Base-by-base conservation (phyloP, 2,113 vertebrate species). In the Cygnus atratus region DNA sequence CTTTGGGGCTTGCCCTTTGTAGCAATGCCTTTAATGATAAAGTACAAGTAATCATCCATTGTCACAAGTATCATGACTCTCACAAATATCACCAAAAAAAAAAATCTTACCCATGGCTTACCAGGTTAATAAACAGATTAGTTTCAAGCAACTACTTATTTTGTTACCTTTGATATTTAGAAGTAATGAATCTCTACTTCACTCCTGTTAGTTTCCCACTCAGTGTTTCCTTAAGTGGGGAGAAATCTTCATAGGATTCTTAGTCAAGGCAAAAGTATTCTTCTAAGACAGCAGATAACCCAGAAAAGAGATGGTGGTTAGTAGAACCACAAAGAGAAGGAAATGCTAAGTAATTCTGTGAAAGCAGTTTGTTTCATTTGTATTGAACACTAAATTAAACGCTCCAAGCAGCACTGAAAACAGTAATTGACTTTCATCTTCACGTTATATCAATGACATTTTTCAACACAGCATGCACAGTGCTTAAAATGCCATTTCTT, bases 351-450 rank as follows among this genome's bases (percentile, higher is more conserved):
- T 31, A 58, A 52, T 74, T 90, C 62, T 87, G 25, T 82, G 63
- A 88, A 96, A 95, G 62, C 39, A 78, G 43, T 91, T 95, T 94
- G 73, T 96, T 93, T 94, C 62, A 67, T 85, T 81, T 52, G 22
- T 75, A 70, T 54, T 2, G 3, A 95, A 90, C 37, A 76, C 35
- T 63, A 90, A 88, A 96, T 93, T 88, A 91, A 97, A 94, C 5
- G 6, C 66, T 93, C 80, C 46, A 71, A 68, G 57, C 31, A 91
- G 35, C 62, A 61, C 50, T 78, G 61, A 96, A 96, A 96, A 82
- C 24, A 86, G 74, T 83, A 89, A 87, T 90, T 96, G 78, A 26
- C 31, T 54, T 70, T 78, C 57, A 87, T 96, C 73, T 90, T 86
- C 76, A 57, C 0, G 0, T 86, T 78, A 20, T 62, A 90, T 31